These are phyloP conservation scores for Nyctibius grandis DNA, from an alignment of 2,797 vertebrate genomes.

Conservation along the genomic window DNA sequence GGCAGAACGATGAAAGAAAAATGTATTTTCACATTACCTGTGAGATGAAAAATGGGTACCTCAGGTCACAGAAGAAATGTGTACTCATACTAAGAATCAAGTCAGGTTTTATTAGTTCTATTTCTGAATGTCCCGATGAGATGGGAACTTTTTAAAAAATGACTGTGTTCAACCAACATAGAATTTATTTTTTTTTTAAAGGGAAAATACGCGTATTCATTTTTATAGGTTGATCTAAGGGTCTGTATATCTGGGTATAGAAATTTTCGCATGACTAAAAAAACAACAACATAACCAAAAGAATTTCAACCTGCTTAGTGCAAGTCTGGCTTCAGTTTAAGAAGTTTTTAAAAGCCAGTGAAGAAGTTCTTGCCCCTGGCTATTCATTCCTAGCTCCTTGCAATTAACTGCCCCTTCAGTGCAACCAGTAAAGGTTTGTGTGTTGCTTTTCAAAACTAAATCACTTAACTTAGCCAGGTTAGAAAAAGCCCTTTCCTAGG, in stretches of 20 bases:
- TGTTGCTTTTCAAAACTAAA: not conserved
- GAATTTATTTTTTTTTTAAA: not conserved
- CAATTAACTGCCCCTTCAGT: conserved; percentile 10
- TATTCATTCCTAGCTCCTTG: conserved; percentile 1
- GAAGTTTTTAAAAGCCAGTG: not conserved
- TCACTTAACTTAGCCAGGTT: not conserved
- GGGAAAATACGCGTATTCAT: not conserved
- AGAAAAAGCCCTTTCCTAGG: not conserved
- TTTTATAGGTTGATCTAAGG: not conserved
- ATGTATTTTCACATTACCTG: not conserved
- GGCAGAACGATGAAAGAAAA: not conserved
- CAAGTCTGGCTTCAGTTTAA: not conserved
- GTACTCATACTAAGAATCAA: not conserved
- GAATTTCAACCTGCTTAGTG: not conserved
- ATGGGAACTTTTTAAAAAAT: not conserved
- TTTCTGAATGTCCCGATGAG: not conserved
- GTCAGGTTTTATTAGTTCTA: not conserved
- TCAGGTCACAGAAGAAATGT: not conserved
- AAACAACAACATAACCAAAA: not conserved
- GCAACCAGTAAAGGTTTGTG: not conserved
- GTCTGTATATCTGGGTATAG: not conserved
- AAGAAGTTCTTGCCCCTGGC: not conserved
- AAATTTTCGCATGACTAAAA: not conserved
- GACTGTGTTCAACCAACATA: not conserved
- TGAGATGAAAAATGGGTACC: not conserved